Evolutionary conservation across 2,797 vertebrate genomes (phyloP).

Genomic region (Microctenopoma steveboyesi): DNA sequence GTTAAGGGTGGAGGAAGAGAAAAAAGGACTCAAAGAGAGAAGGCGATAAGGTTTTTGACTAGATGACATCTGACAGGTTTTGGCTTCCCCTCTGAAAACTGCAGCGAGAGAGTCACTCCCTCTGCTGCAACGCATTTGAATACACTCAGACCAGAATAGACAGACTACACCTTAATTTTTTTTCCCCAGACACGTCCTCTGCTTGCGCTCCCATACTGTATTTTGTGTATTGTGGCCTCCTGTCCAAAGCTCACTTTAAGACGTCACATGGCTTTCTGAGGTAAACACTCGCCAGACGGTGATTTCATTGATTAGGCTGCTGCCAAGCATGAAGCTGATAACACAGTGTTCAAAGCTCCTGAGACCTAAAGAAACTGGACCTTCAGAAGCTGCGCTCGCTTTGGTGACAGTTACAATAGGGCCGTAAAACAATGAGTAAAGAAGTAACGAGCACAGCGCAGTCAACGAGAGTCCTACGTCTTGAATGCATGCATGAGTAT

Average conservation of each 20-base stretch:
- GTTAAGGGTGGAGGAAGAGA: constrained; percentile 6
- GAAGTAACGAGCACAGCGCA: too few relatives aligned
- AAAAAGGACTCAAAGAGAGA: constrained; percentile 17
- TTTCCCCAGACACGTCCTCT: too few relatives aligned
- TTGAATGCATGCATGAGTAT: too few relatives aligned
- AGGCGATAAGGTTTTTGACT: constrained; percentile 41
- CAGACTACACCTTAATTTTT: constrained; percentile 7
- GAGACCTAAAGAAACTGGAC: too few relatives aligned
- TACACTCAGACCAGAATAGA: background rate
- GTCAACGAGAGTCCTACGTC: too few relatives aligned
- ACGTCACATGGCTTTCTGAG: background rate
- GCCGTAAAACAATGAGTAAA: background rate
- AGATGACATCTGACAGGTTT: constrained; percentile 35
- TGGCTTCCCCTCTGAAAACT: constrained; percentile 7
- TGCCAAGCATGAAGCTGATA: background rate
- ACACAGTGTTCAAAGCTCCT: background rate
- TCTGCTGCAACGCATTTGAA: constrained; percentile 53
- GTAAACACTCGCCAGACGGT: background rate
- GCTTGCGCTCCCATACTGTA: background rate
- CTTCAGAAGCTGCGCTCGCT: background rate
- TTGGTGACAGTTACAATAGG: background rate
- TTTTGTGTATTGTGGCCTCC: too few relatives aligned
- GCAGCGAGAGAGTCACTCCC: constrained; percentile 53
- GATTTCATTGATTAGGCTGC: background rate
- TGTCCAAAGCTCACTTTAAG: too few relatives aligned